Evolutionary conservation across 1,140 invertebrate species (phyloP).

Genomic region (Pseudomyrmex cubaensis): DNA sequence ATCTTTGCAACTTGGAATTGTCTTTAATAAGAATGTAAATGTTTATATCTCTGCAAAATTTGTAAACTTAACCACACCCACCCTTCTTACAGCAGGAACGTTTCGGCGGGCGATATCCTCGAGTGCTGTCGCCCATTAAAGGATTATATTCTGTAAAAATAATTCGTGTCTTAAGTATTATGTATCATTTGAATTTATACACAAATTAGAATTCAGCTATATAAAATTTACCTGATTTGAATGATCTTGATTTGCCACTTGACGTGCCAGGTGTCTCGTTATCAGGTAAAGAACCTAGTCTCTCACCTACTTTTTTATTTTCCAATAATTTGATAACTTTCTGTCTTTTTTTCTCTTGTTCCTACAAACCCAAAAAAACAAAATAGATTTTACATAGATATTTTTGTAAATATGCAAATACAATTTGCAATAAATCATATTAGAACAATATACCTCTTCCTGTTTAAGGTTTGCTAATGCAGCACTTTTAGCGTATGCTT

Average conservation of each 20-base stretch:
- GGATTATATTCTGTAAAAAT: slow-evolving; percentile 84
- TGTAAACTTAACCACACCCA: slow-evolving; percentile 80
- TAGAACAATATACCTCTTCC: slow-evolving; percentile 76
- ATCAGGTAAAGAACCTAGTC: slow-evolving; percentile 58
- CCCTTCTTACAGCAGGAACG: slow-evolving; percentile 83
- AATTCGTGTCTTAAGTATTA: neutral
- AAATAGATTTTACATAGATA: neutral
- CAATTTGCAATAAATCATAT: neutral
- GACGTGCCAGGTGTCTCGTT: slow-evolving; percentile 53
- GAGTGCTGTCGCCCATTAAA: slow-evolving; percentile 82
- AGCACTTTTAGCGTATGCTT: slow-evolving; percentile 78
- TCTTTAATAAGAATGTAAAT: neutral
- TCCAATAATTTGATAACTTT: slow-evolving; percentile 67
- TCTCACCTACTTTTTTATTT: slow-evolving; percentile 54
- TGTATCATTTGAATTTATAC: neutral
- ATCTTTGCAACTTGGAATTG: too few species aligned
- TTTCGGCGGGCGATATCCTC: slow-evolving; percentile 83
- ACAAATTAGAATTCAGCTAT: neutral
- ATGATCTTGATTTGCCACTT: slow-evolving; percentile 67
- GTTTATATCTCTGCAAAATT: neutral
- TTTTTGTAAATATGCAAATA: neutral
- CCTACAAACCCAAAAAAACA: neutral
- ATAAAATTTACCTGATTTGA: slow-evolving; percentile 70
- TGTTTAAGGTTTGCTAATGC: slow-evolving; percentile 75
- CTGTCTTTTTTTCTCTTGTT: slow-evolving; percentile 69